Evolutionary conservation across 2,888 invertebrate genomes (phyloP), one percentile per base, ranked within the genome.

Genomic region (Dermolepida albohirtum): DNA sequence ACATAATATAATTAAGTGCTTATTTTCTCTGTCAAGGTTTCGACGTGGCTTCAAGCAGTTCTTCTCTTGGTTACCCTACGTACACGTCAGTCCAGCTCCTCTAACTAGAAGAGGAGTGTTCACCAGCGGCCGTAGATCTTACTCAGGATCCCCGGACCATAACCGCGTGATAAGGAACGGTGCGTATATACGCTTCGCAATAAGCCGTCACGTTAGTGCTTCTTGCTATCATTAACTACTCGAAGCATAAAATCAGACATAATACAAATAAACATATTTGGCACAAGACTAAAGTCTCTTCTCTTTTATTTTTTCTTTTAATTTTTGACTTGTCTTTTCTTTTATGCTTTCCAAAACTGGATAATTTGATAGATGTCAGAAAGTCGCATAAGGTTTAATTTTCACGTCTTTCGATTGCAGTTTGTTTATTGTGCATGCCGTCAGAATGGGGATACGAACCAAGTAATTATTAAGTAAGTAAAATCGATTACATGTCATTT

Each of bases 21-120:
- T 10, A 1, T 47, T 51, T 34, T 59, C 14, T 40, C 51, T 55
- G 84, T 83, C 16, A 84, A 96, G 97, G 82, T 97, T 97, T 84
- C 90, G 97, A 52, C 89, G 95, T 75, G 97, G 97, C 7, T 96
- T 97, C 84, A 93, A 93, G 79, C 92, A 94, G 82, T 93, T 96
- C 82, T 96, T 97, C 85, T 92, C 92, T 77, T 97, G 95, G 86
- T 92, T 95, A 77, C 92, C 93, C 2, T 91, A 89, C 77, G 89
- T 94, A 22, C 88, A 89, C 14, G 86, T 92, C 39, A 89, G 88
- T 12, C 88, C 89, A 1, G 89, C 90, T 68, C 87, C 89, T 0
- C 81, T 93, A 47, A 90, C 89, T 11, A 85, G 94, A 66, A 87
- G 92, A 70, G 90, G 93, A 74, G 92, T 90, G 0, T 88, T 93